phyloP scores from a whole-genome alignment of 2,113 vertebrate genomes.

The Phylloscopus trochilus region DNA sequence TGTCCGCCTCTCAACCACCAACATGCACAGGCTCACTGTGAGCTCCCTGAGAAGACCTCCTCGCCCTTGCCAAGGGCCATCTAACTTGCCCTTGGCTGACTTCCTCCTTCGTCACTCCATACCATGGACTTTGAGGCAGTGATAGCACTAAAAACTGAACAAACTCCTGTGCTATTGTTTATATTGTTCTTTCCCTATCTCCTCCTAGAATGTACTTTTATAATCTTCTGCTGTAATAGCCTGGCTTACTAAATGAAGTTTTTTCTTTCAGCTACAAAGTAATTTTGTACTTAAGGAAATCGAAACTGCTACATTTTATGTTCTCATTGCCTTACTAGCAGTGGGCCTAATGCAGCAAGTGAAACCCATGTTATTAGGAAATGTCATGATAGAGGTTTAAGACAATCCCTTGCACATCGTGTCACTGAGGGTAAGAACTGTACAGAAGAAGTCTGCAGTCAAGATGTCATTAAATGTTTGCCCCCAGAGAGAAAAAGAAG shows the following conservation, averaged over 20 bases:
- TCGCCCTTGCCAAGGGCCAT: fast-evolving
- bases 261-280: not conserved
- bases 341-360: not conserved
- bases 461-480: not conserved
- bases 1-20: not conserved
- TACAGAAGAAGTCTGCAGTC: not conserved
- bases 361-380: not conserved
- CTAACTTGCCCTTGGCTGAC: fast-evolving
- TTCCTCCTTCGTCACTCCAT: not conserved
- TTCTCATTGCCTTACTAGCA: not conserved
- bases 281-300: not conserved
- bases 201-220: not conserved
- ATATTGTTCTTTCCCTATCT: not conserved
- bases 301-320: not conserved
- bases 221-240: not conserved
- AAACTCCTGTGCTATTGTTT: not conserved
- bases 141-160: not conserved
- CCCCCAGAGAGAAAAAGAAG: not conserved
- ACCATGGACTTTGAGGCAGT: not conserved
- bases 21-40: fast-evolving
- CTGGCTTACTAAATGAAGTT: not conserved
- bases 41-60: not conserved
- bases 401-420: not conserved
- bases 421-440: not conserved
- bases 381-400: not conserved